Base-by-base conservation (phyloP, 1,140 invertebrate genomes). In the Leptestheria dahalacensis region DNA sequence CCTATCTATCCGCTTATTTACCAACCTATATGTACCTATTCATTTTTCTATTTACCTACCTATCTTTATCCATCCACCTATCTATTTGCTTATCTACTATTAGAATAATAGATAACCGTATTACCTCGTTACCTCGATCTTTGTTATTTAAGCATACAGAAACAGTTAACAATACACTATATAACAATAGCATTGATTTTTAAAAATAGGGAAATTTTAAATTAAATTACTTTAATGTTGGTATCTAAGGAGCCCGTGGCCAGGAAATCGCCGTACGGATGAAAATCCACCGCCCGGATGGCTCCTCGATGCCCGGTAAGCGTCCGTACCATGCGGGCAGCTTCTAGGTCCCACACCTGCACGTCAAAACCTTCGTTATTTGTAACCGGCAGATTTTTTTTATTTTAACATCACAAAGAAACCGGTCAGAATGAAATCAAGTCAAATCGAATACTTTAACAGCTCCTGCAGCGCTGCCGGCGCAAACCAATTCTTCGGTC, bases 201-300 rank as follows among this genome's bases (percentile, higher is more conserved):
- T 41, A 41, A 9, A 41, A 41, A 41, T 41, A 41, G 6, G 15
- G 6, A 9, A 9, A 41, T 9, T 41, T 9, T 41, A 10, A 21
- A 29, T 50, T 29, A 62, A 25, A 63, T 57, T 57, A 81, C 79
- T 72, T 91, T 90, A 46, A 94, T 88, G 64, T 82, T 85, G 61
- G 83, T 91, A 68, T 98, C 95, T 65, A 84, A 80, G 65, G 92
- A 94, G 0, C 93, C 93, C 3, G 92, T 94, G 9, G 89, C 86
- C 21, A 96, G 75, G 70, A 93, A 88, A 69, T 96, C 90, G 11
- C 91, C 93, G 72, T 93, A 97, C 18, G 92, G 91, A 80, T 96
- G 91, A 73, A 97, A 97, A 73, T 97, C 92, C 68, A 97, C 81
- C 67, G 88, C 88, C 65, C 84, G 83, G 61, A 97, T 87, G 63